Evolutionary conservation across 2,797 vertebrate genomes (phyloP), one percentile per base, ranked within the genome.

Genomic region (Muraenolepis orangiensis): DNA sequence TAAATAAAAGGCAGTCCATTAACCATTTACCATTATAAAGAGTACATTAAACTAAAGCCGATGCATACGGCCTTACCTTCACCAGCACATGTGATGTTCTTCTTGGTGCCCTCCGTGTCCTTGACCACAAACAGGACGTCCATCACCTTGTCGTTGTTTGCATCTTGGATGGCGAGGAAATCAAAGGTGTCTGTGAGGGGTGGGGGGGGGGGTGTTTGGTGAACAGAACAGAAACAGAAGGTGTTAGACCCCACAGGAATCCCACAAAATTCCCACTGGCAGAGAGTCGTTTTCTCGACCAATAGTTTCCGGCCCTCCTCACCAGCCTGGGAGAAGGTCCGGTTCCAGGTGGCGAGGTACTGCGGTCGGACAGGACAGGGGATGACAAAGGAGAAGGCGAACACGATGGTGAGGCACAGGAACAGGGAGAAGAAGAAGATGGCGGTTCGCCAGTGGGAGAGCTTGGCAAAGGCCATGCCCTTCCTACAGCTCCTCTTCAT

Each of bases 361-460:
- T 91, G 87, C 0, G 95, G 94, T 78, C 95, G 92, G 42, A 95
- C 95, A 0, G 97, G 97, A 84, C 97, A 99, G 0, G 96, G 96
- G 81, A 99, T 93, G 87, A 98, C 88, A 77, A 99, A 99, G 0
- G 97, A 98, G 89, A 98, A 96, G 75, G 96, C 94, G 72, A 99
- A 98, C 38, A 97, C 95, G 6, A 95, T 92, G 0, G 88, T 87
- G 31, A 99, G 95, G 84, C 96, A 97, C 72, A 95, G 70, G 73
- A 98, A 97, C 11, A 99, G 78, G 0, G 96, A 95, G 51, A 96
- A 71, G 82, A 99, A 97, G 86, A 99, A 98, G 11, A 93, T 91
- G 0, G 91, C 95, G 0, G 95, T 95, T 40, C 96, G 93, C 95
- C 96, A 96, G 0, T 93, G 93, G 1, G 94, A 95, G 57, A 96